Evolutionary conservation across 2,797 vertebrate genomes (phyloP).

Genomic region (Ibycter americanus): DNA sequence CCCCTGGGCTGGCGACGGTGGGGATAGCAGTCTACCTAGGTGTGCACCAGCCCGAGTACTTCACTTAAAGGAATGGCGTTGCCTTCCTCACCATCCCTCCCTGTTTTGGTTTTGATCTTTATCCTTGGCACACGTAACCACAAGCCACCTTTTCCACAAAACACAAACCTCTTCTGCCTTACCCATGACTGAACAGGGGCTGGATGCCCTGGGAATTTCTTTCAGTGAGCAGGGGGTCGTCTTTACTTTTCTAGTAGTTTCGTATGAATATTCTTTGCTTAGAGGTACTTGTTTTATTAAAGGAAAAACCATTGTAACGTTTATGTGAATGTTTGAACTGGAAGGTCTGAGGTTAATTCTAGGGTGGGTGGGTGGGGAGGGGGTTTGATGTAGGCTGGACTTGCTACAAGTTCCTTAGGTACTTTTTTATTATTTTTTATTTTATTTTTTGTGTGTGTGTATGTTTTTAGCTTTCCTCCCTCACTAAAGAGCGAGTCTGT

Average conservation of each 20-base stretch:
- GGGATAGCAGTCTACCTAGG: background rate
- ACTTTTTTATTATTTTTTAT: slow-evolving; percentile 75
- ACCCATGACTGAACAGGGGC: slow-evolving; percentile 74
- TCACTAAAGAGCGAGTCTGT: slow-evolving; percentile 78
- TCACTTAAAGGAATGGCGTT: background rate
- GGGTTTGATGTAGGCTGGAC: slow-evolving; percentile 80
- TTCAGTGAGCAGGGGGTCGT: slow-evolving; percentile 74
- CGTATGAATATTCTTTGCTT: slow-evolving; percentile 80
- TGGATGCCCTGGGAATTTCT: slow-evolving; percentile 68
- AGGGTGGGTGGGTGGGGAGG: slow-evolving; percentile 63
- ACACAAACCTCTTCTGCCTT: slow-evolving; percentile 64
- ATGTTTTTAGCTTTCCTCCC: slow-evolving; percentile 72
- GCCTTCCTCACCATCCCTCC: background rate
- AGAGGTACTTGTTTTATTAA: slow-evolving; percentile 89
- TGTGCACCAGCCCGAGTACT: background rate
- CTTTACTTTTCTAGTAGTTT: slow-evolving; percentile 72
- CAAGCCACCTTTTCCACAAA: background rate
- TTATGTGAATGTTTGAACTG: slow-evolving; percentile 93
- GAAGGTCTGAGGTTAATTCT: slow-evolving; percentile 84
- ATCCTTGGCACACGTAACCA: background rate
- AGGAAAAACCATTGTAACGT: slow-evolving; percentile 82
- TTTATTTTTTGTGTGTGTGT: slow-evolving; percentile 48
- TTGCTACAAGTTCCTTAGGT: slow-evolving; percentile 80
- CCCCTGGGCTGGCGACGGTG: background rate
- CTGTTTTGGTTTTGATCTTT: background rate